phyloP scores from a whole-genome alignment of 2,888 invertebrate species.

The Drosophila engyochracea region DNA sequence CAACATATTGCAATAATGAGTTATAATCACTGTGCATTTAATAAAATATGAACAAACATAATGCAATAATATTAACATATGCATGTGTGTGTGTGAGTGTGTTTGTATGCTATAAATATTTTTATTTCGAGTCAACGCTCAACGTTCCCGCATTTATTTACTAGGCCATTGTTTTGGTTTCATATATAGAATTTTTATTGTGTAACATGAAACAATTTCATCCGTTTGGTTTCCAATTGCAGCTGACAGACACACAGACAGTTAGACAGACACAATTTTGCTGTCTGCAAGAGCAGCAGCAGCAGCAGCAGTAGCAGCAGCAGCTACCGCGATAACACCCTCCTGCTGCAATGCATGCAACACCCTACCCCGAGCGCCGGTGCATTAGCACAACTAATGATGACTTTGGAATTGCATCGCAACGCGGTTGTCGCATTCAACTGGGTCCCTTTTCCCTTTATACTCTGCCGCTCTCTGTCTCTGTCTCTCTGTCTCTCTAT shows the following conservation, averaged over 20 bases:
- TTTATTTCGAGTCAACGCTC: slow-evolving; percentile 71
- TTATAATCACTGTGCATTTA: slow-evolving; percentile 28
- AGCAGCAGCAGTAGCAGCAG: slow-evolving; percentile 16
- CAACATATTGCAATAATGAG: background rate
- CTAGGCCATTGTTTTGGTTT: slow-evolving; percentile 76
- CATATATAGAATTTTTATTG: slow-evolving; percentile 77
- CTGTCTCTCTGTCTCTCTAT: background rate
- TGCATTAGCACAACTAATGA: slow-evolving; percentile 75
- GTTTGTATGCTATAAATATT: slow-evolving; percentile 47
- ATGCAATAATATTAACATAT: slow-evolving; percentile 29
- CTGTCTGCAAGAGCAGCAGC: slow-evolving; percentile 48
- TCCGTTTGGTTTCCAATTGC: slow-evolving; percentile 71
- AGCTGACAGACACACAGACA: slow-evolving; percentile 59
- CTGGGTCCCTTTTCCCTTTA: slow-evolving; percentile 26
- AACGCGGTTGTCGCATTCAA: slow-evolving; percentile 55
- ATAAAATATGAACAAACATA: slow-evolving; percentile 48
- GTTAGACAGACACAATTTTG: slow-evolving; percentile 41
- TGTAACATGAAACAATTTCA: slow-evolving; percentile 74
- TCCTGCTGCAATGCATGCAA: slow-evolving; percentile 1
- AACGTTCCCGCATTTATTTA: slow-evolving; percentile 74
- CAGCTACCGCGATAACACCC: slow-evolving; percentile 50
- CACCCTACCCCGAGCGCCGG: slow-evolving; percentile 39
- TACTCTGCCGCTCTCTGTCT: background rate
- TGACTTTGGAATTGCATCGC: slow-evolving; percentile 64
- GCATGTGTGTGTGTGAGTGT: background rate